Evolutionary conservation across 2,888 invertebrate species (phyloP).

Genomic region (Drosophila multiciliata): DNA sequence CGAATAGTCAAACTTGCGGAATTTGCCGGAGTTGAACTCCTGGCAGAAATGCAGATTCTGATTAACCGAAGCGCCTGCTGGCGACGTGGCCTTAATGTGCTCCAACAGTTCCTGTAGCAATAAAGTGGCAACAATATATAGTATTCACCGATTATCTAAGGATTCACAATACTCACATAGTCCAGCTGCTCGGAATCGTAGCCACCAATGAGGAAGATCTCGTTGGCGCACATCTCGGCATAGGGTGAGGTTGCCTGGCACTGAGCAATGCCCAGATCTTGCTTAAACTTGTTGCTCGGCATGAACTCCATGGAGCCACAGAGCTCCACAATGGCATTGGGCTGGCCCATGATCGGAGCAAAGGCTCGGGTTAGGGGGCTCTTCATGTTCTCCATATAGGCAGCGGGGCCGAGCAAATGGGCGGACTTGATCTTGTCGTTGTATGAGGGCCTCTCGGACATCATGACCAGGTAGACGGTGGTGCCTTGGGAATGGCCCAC

Average conservation of each 20-base stretch:
- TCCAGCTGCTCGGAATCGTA: conserved; percentile 85
- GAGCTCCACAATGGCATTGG: conserved; percentile 76
- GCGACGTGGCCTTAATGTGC: conserved; percentile 82
- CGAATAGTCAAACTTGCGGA: conserved; percentile 84
- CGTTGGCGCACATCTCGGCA: conserved; percentile 87
- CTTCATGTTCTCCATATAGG: conserved; percentile 84
- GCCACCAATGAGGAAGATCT: conserved; percentile 87
- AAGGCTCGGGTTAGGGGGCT: conserved; percentile 82
- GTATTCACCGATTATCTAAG: neutral
- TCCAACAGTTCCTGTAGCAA: conserved; percentile 62
- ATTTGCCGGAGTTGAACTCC: conserved; percentile 78
- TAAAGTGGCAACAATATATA: neutral
- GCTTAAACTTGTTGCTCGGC: conserved; percentile 74
- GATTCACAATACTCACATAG: conserved; percentile 75
- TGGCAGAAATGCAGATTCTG: conserved; percentile 84
- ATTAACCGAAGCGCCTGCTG: conserved; percentile 83
- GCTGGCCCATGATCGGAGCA: conserved; percentile 72
- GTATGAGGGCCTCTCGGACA: conserved; percentile 66
- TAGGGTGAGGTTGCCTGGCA: conserved; percentile 84
- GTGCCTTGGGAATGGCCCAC: conserved; percentile 97
- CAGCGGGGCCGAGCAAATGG: conserved; percentile 86
- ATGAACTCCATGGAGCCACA: conserved; percentile 78
- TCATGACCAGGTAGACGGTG: conserved; percentile 88
- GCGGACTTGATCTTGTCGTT: conserved; percentile 75
- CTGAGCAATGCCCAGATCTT: conserved; percentile 84